These are phyloP conservation scores for Haliclystus octoradiatus DNA, from an alignment of 30 jellyfish, hydroid and myxozoan genomes.

Conservation along the genomic window DNA sequence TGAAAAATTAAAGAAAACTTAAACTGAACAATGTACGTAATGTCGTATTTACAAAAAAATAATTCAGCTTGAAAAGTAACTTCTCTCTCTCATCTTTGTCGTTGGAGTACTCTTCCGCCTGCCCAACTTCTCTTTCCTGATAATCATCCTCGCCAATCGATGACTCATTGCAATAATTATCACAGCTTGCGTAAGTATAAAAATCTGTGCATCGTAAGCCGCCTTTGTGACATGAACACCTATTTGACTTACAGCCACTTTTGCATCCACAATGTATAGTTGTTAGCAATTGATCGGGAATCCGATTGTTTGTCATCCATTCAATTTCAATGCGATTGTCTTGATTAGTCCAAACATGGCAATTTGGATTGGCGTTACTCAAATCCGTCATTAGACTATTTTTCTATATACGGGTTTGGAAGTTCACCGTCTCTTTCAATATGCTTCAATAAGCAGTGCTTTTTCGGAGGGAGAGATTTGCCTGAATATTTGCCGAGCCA, in stretches of 20 bases:
- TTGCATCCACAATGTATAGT: conserved; percentile 15
- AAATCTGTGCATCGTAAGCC: conserved; percentile 20
- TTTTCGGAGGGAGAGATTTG: conserved; percentile 12
- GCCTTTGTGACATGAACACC: conserved; percentile 18
- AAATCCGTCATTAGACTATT: not conserved
- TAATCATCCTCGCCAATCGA: not conserved
- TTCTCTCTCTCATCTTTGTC: too few relatives aligned
- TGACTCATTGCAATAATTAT: not conserved
- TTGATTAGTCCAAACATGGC: conserved; percentile 13
- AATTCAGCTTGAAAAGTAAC: too few relatives aligned
- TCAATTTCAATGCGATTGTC: conserved; percentile 4
- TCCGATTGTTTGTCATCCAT: conserved; percentile 17
- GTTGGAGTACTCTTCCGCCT: too few relatives aligned
- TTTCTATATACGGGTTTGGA: conserved; percentile 21
- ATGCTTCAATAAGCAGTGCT: conserved; percentile 2
- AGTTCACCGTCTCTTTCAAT: conserved; percentile 2
- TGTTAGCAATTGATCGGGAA: conserved; percentile 25
- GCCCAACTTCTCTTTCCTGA: too few relatives aligned
- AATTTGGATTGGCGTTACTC: conserved; percentile 5
- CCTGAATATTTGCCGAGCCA: not conserved
- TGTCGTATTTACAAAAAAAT: too few relatives aligned
- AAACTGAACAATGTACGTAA: too few relatives aligned
- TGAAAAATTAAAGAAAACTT: too few relatives aligned
- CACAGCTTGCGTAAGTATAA: too few relatives aligned
- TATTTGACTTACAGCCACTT: conserved; percentile 18